Base-by-base conservation (phyloP, 2,888 invertebrate genomes). In the Sphaerophoria rueppellii region DNA sequence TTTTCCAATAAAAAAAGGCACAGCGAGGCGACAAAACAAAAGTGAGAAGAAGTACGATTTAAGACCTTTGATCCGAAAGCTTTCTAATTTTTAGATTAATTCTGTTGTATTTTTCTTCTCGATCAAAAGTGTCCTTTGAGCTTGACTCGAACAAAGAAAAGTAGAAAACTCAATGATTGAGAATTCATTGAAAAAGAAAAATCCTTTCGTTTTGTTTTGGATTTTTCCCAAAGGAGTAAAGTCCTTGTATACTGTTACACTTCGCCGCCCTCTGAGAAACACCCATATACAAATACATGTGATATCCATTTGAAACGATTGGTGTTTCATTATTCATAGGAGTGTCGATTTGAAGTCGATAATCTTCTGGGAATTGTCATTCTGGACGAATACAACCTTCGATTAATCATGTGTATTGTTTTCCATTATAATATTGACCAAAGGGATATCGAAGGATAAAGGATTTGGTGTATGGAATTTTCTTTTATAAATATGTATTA, bases 301-400 rank as follows among this genome's bases (percentile, higher is more conserved):
- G 61, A 75, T 72, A 67, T 71, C 72, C 67, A 67, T 83, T 83
- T 46, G 12, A 12, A 50, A n/a, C 71, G 80, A 79, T 71, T 74
- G 76, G 76, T 73, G 81, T 85, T 85, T 77, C 85, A 81, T 85
- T 85, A 85, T 85, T 85, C 81, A 85, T 85, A 73, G 69, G 61
- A 65, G 65, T 77, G 76, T 81, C 76, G 85, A 81, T 85, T 70
- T 80, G 48, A 85, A 85, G 81, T 77, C 80, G 81, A 85, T 85
- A 85, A 85, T 85, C 85, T 77, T 77, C 65, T 60, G 81, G 81
- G 81, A 85, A 85, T 85, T 85, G 85, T 73, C 85, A 85, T 85
- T 85, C 73, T 73, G 85, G 63, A 77, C 76, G 85, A 70, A 81
- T 72, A 73, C 69, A 77, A 77, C 76, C 81, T 72, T 80, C 81